Evolutionary conservation across 2,113 vertebrate species (phyloP).

Genomic region (Oryctolagus cuniculus): DNA sequence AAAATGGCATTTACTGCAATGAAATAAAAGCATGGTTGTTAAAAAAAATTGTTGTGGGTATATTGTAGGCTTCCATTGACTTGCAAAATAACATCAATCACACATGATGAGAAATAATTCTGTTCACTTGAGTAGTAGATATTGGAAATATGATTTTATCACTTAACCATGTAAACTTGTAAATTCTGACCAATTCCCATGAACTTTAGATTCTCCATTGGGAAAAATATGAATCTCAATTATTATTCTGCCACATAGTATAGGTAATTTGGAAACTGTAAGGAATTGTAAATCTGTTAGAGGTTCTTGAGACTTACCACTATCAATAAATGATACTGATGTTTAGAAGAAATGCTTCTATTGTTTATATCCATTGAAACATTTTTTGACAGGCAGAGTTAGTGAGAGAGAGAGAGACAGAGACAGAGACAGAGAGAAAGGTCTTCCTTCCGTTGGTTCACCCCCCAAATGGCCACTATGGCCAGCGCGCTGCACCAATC

Average conservation of each 20-base stretch:
- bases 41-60: slow-evolving; percentile 26
- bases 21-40: slow-evolving; percentile 37
- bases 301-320: neutral
- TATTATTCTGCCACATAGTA: neutral
- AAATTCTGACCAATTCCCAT: slow-evolving; percentile 40
- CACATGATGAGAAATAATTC: slow-evolving; percentile 39
- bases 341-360: neutral
- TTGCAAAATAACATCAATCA: slow-evolving; percentile 55
- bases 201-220: slow-evolving; percentile 37
- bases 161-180: slow-evolving; percentile 27
- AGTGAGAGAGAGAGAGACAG: too few species aligned
- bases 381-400: neutral
- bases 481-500: too few species aligned
- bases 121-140: slow-evolving; percentile 32
- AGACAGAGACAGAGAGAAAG: too few species aligned
- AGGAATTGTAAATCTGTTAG: slow-evolving; percentile 30
- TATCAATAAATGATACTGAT: slow-evolving; percentile 11
- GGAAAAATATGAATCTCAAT: slow-evolving; percentile 37
- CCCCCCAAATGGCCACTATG: too few species aligned
- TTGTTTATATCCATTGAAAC: slow-evolving; percentile 26
- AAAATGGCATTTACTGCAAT: slow-evolving; percentile 20
- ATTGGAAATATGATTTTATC: slow-evolving; percentile 49
- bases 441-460: too few species aligned
- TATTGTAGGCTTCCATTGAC: slow-evolving; percentile 49
- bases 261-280: slow-evolving; percentile 39